Evolutionary conservation across 2,888 invertebrate species (phyloP).

Genomic region (Phengaris arion): DNA sequence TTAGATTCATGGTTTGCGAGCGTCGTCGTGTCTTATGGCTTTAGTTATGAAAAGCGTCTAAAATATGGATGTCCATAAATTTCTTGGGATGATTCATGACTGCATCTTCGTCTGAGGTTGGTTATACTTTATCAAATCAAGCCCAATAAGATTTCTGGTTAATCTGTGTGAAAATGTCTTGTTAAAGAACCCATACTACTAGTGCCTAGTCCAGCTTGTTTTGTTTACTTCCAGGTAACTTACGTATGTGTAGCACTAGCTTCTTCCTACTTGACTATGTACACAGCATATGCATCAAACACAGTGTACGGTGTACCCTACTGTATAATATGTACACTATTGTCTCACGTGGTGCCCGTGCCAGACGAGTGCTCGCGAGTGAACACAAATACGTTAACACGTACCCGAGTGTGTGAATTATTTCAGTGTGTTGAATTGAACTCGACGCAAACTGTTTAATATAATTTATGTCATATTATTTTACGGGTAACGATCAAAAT

Average conservation of each 20-base stretch:
- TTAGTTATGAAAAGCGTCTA: neutral
- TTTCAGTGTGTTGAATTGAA: slow-evolving; percentile 19
- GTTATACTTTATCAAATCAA: neutral
- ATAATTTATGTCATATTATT: neutral
- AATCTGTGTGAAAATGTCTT: neutral
- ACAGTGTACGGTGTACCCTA: neutral
- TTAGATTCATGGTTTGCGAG: neutral
- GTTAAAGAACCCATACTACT: neutral
- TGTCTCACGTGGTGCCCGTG: slow-evolving; percentile 2
- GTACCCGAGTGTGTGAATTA: slow-evolving; percentile 9
- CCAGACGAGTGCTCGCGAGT: slow-evolving; percentile 13
- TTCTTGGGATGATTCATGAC: neutral
- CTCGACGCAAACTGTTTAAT: slow-evolving; percentile 1
- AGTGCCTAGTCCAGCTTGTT: neutral
- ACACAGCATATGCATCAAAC: too few species aligned
- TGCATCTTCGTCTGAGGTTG: neutral
- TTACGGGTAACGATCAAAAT: neutral
- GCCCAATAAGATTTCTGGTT: neutral
- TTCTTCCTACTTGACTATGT: neutral
- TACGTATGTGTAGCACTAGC: neutral
- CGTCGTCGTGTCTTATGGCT: neutral
- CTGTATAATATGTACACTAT: slow-evolving; percentile 8
- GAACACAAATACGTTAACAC: slow-evolving; percentile 14
- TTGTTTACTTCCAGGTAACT: neutral
- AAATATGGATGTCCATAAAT: neutral